These are phyloP conservation scores for Anisognathus igniventris DNA, from an alignment of 2,797 vertebrate species.

Conservation along the genomic window DNA sequence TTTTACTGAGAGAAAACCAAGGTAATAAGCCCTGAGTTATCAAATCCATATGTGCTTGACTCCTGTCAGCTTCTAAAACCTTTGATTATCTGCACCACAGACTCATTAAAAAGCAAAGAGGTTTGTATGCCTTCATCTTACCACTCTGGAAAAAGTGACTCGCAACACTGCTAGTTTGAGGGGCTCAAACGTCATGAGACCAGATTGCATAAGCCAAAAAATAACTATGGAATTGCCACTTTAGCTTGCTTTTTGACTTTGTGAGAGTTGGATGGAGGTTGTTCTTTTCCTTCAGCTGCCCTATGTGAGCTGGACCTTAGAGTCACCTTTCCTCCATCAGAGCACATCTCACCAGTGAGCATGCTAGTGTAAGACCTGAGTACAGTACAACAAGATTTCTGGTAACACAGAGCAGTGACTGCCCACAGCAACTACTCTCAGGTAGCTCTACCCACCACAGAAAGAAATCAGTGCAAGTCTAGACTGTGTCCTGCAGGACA, in stretches of 20 bases:
- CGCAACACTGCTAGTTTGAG: fast-evolving
- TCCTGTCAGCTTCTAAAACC: not conserved
- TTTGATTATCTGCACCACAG: not conserved
- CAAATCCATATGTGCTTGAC: not conserved
- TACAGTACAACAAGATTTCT: not conserved
- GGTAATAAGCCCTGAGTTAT: not conserved
- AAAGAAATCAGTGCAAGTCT: not conserved
- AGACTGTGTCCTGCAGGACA: not conserved
- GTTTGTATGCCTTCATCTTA: not conserved
- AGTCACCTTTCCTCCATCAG: not conserved
- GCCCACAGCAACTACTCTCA: not conserved
- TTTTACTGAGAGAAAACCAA: not conserved
- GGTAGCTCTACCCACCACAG: not conserved
- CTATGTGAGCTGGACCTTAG: not conserved
- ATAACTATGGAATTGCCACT: not conserved
- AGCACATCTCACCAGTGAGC: not conserved
- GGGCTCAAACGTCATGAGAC: not conserved
- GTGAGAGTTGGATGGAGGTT: not conserved
- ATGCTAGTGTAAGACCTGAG: not conserved
- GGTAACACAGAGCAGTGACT: not conserved
- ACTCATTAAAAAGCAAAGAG: not conserved
- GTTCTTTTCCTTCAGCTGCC: not conserved
- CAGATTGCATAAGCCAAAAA: not conserved
- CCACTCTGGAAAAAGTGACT: not conserved
- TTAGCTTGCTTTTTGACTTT: not conserved